phyloP scores from a whole-genome alignment of 1,140 invertebrate genomes.

The Vollenhovia emeryi region DNA sequence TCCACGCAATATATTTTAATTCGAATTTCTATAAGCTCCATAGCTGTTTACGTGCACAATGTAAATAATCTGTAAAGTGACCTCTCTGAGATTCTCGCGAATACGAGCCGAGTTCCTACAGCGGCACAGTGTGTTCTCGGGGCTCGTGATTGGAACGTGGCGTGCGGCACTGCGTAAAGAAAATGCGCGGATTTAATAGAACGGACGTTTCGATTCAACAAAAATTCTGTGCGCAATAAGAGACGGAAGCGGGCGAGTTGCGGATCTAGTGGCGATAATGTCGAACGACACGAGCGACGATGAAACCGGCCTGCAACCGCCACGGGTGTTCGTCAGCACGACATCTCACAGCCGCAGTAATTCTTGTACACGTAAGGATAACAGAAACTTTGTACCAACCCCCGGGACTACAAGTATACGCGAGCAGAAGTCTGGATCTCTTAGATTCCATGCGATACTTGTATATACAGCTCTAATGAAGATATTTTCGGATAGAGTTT shows the following conservation, averaged over 20 bases:
- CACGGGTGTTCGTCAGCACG: conserved; percentile 60
- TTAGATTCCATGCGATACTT: background rate
- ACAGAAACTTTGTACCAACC: conserved; percentile 5
- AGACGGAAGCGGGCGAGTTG: background rate
- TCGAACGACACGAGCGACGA: conserved; percentile 70
- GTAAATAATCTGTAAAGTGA: conserved; percentile 34
- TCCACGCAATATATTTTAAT: background rate
- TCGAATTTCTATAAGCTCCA: background rate
- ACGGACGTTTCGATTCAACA: background rate
- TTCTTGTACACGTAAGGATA: conserved; percentile 41
- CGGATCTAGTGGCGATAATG: background rate
- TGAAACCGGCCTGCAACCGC: conserved; percentile 65
- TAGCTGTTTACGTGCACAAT: background rate
- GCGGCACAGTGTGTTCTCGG: background rate
- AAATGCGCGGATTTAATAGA: conserved; percentile 12
- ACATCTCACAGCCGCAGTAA: conserved; percentile 43
- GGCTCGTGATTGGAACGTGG: no score
- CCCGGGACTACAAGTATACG: background rate
- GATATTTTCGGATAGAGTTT: background rate
- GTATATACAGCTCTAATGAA: background rate
- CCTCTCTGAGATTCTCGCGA: background rate
- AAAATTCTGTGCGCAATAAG: background rate
- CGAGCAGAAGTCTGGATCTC: background rate
- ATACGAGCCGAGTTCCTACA: background rate
- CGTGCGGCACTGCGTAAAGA: background rate